A percentile compares a stretch with the other conserved stretches of the same genome.
Evolutionary conservation across 2,113 vertebrate genomes (phyloP).

Genomic region (rabbit (Oryctolagus cuniculus)): mOryCun1.1 NC_091434.1:90051001-90051500

Average conservation of each 20-base stretch:
- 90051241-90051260: neutral
- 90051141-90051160: slow-evolving; percentile 15
- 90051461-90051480: neutral
- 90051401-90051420: neutral
- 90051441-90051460: neutral
- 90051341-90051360: slow-evolving; percentile 10
- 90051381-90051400: neutral
- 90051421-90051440: neutral
- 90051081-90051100: neutral
- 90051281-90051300: neutral
- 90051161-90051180: neutral
- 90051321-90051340: neutral
- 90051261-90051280: slow-evolving; percentile 30
- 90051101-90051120: slow-evolving; percentile 12
- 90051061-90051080: neutral
- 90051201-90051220: neutral
- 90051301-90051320: neutral
- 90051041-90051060: neutral
- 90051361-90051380: neutral
- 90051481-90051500: slow-evolving; percentile 15
- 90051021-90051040: slow-evolving; percentile 9
- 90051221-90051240: neutral
- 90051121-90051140: slow-evolving; percentile 47
- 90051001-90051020: slow-evolving; percentile 4
- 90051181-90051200: neutral